Base-by-base conservation (phyloP, 2,888 invertebrate species). In the Oligia fasciuncula region DNA sequence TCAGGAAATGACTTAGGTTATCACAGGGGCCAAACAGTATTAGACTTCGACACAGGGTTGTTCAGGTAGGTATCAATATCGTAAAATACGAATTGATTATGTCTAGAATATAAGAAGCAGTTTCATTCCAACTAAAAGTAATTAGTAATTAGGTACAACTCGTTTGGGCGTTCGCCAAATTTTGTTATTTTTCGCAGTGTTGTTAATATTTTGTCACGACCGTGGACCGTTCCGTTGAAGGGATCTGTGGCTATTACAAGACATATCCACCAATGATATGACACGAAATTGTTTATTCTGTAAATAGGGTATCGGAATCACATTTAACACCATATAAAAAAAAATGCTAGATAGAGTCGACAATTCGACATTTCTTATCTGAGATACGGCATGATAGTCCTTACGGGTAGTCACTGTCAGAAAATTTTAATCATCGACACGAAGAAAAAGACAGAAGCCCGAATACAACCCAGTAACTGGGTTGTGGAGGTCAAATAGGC, bases 161-260 rank as follows among this genome's bases (percentile, higher is more conserved):
- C 23, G n/a, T 75, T 82, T 81, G 60, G 66, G 49, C 6, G 14
- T 43, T 3, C 17, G 78, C 62, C 62, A 70, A 77, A 35, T 54
- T 29, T 29, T 29, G 17, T 23, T 51, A 35, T 67, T 35, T 79
- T 51, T 63, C 40, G 4, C 23, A 46, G 40, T 11, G 5, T 4
- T 54, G 19, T 63, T 19, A 57, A 13, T 51, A 14, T 63, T 73
- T 1, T 46, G n/a, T 46, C 51, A 46, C 51, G 29, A 29, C 29
- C 1, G 29, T 29, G 29, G 14, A 43, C 17, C 68, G 19, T 57
- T 57, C 35, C 14, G 8, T 46, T 73, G 35, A n/a, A 11, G 5
- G 3, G 11, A 17, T 80, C 0, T 49, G 2, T 19, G 5, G 1
- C 29, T 29, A 29, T 29, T 54, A 46, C 23, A 29, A 13, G 46